Evolutionary conservation across 2,113 vertebrate genomes (phyloP), one percentile per base, ranked within the genome.

Genomic region (Trachemys scripta): DNA sequence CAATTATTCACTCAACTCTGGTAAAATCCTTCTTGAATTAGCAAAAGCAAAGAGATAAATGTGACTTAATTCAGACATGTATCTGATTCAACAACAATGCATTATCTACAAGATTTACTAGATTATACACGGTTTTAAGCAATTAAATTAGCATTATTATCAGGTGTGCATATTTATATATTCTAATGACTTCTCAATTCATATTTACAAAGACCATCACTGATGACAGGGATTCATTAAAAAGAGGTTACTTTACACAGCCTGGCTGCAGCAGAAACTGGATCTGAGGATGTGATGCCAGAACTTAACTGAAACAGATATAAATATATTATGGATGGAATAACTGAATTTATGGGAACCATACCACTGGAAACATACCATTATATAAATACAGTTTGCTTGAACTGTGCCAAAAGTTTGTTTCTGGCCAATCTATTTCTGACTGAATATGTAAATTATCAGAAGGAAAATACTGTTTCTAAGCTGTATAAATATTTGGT

Each of bases 1-100:
- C 10, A 93, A 92, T 93, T 91, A 95, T 94, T 90, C 17, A 89
- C 82, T 88, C 19, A 86, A 1, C 2, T 95, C 95, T 82, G 78
- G 53, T 2, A 62, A 94, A 84, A 86, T n/a, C 10, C 82, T 92
- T 84, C 35, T 51, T 82, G 17, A 95, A 84, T 89, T 42, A 91
- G 57, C 54, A 92, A 89, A 76, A 93, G 81, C 0, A 38, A 84
- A 38, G 1, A 1, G 9, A 45, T 83, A 92, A 87, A 54, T 65
- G 5, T 78, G 19, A 62, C 10, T 92, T 84, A 24, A 76, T 96
- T 94, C 76, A 82, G 86, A 83, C 29, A 45, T 19, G 3, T 9
- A 4, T 9, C 56, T 76, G 88, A 57, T 22, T 9, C 56, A 91
- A 82, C 25, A 95, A 80, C 19, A 85, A 50, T 85, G 45, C 7